Evolutionary conservation across 2,113 vertebrate genomes (phyloP), one percentile per base, ranked within the genome.

Genomic region (Melanocharis versteri): DNA sequence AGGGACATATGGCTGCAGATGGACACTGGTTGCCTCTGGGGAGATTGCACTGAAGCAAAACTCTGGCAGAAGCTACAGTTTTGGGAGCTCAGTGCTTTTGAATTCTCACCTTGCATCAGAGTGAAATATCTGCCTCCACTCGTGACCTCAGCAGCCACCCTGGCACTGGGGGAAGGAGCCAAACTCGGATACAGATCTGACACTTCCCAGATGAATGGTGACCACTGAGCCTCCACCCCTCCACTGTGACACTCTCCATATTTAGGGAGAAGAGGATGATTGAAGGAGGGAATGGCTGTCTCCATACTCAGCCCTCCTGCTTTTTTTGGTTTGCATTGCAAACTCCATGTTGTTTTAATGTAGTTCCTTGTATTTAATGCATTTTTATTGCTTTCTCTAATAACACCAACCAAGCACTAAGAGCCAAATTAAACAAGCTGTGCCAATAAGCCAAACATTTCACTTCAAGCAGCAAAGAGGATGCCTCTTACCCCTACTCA

Each of bases 311-410:
- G 42, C 19, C 56, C 31, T 68, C 48, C 75, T 81, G 76, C 84
- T 77, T 68, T 73, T 56, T 87, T 87, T 85, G 48, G 66, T 92
- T 91, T 87, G 62, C 44, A 23, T 77, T 96, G 90, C 81, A 18
- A 45, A 40, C 17, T 90, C 78, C 13, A 1, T 90, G 94, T 95
- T 90, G 87, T 33, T 95, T 91, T 89, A 96, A 92, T 94, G 90
- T 71, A 94, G 76, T 65, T 94, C 85, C 75, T 93, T 56, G 78
- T 86, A 81, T 95, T 93, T 95, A 83, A 76, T 94, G 79, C 0
- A 0, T 73, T 97, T 96, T 97, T 94, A 96, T 88, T 95, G 92
- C 93, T 97, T 96, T 94, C 87, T 97, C 50, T 93, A 93, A 94
- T 91, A 95, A 94, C 93, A 97, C 57, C 4, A 3, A 57, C 82